These are phyloP conservation scores for Martes martes DNA, from an alignment of 2,113 vertebrate species.

Conservation along the genomic window DNA sequence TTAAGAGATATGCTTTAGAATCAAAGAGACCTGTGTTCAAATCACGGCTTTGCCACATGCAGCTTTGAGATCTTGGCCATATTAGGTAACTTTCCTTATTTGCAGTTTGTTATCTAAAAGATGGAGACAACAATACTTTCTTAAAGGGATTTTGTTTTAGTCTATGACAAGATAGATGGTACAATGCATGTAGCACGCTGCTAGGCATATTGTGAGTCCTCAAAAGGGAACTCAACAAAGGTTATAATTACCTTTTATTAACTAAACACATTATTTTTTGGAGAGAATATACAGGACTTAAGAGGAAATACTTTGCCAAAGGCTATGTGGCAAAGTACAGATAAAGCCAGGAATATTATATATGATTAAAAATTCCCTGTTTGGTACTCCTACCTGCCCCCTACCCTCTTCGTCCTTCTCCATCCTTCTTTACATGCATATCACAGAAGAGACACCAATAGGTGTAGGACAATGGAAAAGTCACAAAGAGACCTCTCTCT, in stretches of 20 bases:
- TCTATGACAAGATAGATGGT: not conserved
- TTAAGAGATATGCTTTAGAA: not conserved
- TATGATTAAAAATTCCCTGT: not conserved
- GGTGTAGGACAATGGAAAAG: not conserved
- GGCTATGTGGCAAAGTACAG: not conserved
- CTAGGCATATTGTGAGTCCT: not conserved
- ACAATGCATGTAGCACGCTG: not conserved
- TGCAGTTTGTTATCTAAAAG: not conserved
- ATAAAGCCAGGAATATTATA: not conserved
- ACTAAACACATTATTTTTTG: not conserved
- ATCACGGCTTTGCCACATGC: not conserved
- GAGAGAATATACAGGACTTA: not conserved
- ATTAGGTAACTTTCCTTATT: not conserved
- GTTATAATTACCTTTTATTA: not conserved
- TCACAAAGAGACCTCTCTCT: not conserved
- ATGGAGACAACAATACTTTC: not conserved
- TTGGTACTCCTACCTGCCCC: not conserved
- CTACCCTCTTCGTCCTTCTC: not conserved
- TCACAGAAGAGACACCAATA: not conserved
- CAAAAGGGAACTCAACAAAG: not conserved
- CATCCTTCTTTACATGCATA: rapidly evolving
- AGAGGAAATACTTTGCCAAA: not conserved
- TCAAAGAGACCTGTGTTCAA: not conserved
- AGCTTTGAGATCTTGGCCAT: not conserved
- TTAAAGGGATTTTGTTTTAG: not conserved